Evolutionary conservation across 2,797 vertebrate species (phyloP).

Genomic region (Catharus ustulatus): DNA sequence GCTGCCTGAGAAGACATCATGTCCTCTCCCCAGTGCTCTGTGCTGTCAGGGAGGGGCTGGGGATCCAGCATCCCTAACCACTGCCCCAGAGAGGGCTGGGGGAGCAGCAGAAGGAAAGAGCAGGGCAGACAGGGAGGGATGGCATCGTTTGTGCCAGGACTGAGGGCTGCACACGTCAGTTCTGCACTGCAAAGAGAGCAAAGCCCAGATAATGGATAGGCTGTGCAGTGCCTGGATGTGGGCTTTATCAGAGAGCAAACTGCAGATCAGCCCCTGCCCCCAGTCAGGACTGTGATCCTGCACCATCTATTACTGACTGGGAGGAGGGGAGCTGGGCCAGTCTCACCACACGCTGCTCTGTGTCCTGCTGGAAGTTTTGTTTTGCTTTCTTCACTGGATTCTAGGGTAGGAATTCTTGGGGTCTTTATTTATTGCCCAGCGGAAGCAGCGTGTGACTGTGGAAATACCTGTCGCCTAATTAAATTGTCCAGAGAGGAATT

Average conservation of each 20-base stretch:
- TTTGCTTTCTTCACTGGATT: slow-evolving; percentile 33
- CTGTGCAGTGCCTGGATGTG: neutral
- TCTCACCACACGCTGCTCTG: neutral
- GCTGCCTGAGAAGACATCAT: neutral
- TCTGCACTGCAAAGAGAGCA: neutral
- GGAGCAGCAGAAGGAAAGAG: neutral
- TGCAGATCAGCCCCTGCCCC: slow-evolving; percentile 38
- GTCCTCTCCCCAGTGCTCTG: neutral
- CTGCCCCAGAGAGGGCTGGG: neutral
- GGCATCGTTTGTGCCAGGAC: neutral
- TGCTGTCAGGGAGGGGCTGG: neutral
- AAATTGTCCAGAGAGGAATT: slow-evolving; percentile 52
- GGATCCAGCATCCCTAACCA: slow-evolving; percentile 27
- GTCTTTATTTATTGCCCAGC: slow-evolving; percentile 34
- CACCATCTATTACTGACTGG: slow-evolving; percentile 32
- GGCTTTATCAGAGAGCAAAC: slow-evolving; percentile 46
- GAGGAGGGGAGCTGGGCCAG: neutral
- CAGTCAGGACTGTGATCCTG: neutral
- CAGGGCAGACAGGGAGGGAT: slow-evolving; percentile 60
- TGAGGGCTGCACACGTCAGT: neutral
- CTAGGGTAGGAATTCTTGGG: slow-evolving; percentile 25
- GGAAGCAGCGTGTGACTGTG: slow-evolving; percentile 5
- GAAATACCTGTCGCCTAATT: slow-evolving; percentile 64
- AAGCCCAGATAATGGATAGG: slow-evolving; percentile 34
- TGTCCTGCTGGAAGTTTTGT: slow-evolving; percentile 7